Evolutionary conservation across 2,888 invertebrate species (phyloP), one percentile per base, ranked within the genome.

Genomic region (Caenorhabditis parvicauda): DNA sequence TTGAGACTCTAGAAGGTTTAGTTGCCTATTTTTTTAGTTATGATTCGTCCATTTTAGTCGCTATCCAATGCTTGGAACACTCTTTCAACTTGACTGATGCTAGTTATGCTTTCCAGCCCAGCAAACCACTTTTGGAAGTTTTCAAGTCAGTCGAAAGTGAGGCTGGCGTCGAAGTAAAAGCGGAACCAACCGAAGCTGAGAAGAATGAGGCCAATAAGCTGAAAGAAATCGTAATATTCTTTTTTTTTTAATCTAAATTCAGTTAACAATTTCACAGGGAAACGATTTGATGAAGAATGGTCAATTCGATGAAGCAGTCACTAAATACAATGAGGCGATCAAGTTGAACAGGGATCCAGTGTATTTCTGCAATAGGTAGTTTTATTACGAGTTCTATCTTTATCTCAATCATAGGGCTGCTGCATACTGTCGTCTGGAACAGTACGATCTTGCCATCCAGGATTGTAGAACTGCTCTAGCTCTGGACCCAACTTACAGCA

Each of bases 381-480:
- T 25, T 49, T 45, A 39, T 27, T 46, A 19, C 54, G 9, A n/a
- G 4, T 14, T 12, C 28, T 28, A 5, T 3, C 6, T 28, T 28
- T 3, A 24, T 5, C 24, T n/a, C 7, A 17, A 14, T 74, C 77
- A 49, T 72, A 85, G 96, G 70, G 98, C 96, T 43, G 96, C 96
- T 1, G 93, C 94, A 0, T 89, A 90, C 82, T 93, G 90, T 81
- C 91, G 92, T 81, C 84, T 94, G 67, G 89, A 89, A 46, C 88
- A 90, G 77, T 89, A 91, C 79, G 86, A 88, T 54, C 86, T 87
- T 60, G 92, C 94, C 12, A 89, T 96, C 50, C 87, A 88, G 50
- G 96, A 98, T 83, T 95, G 94, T 82, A 88, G 89, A 74, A 88
- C 88, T 42, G 94, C 98, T 4, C 85, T 98, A 52, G 86, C 87